phyloP scores from a whole-genome alignment of 2,797 vertebrate species.

The Rhinichthys osculus region DNA sequence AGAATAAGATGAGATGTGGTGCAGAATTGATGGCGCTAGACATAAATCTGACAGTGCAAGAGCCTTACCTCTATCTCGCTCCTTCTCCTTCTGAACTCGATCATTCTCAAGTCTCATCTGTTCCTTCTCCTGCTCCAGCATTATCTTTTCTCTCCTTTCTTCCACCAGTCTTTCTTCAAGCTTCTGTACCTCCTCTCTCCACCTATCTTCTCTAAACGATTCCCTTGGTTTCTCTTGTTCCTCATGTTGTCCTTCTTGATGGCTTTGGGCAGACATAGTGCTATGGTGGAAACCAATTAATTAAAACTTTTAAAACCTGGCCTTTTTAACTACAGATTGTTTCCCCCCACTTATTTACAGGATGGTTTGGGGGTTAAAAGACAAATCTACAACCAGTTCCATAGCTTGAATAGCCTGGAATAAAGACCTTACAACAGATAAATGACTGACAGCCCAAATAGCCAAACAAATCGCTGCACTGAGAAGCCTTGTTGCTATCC shows the following conservation, averaged over 20 bases:
- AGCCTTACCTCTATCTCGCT: constrained; percentile 65
- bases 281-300: constrained; percentile 58
- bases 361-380: neutral
- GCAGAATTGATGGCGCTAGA: neutral
- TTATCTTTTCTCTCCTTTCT: constrained; percentile 66
- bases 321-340: neutral
- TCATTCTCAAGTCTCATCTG: constrained; percentile 69
- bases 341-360: neutral
- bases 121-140: constrained; percentile 71
- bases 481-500: neutral
- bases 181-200: constrained; percentile 57
- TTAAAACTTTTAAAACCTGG: neutral
- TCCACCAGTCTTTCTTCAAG: constrained; percentile 68
- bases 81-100: constrained; percentile 66
- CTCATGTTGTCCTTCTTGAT: constrained; percentile 15
- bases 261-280: constrained; percentile 66
- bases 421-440: neutral
- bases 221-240: constrained; percentile 47
- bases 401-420: neutral
- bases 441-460: neutral
- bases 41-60: neutral
- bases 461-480: neutral
- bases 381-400: neutral
- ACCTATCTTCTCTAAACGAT: constrained; percentile 36
- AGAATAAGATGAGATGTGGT: neutral